Percentiles rank a stretch among this genome's conserved stretches.
phyloP scores from a whole-genome alignment of 2,113 vertebrate genomes.

The Regulus satrapa region DNA sequence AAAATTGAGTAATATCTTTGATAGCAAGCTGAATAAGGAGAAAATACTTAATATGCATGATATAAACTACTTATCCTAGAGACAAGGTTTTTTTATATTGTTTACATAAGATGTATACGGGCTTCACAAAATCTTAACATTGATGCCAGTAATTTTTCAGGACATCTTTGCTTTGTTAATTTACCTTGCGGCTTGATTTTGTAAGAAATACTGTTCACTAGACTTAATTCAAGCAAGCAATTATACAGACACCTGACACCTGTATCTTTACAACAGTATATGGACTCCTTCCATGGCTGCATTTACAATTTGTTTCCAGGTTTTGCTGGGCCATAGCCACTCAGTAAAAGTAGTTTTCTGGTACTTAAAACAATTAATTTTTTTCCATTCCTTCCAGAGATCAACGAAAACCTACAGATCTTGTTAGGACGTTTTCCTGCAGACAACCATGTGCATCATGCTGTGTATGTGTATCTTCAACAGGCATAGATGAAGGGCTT shows the following conservation, averaged over 20 bases:
- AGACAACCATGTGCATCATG: not conserved
- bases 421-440: not conserved
- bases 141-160: not conserved
- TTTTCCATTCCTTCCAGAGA: not conserved
- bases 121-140: not conserved
- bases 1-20: conserved; percentile 77
- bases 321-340: not conserved
- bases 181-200: not conserved
- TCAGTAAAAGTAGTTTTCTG: not conserved
- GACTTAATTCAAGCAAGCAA: not conserved
- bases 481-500: not conserved
- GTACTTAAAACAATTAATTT: not conserved
- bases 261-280: not conserved
- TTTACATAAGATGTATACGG: conserved; percentile 9
- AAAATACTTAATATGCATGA: conserved; percentile 60
- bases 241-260: not conserved
- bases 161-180: not conserved
- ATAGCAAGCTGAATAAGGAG: conserved; percentile 61
- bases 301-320: not conserved
- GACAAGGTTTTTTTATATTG: conserved; percentile 3
- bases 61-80: not conserved
- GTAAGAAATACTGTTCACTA: not conserved
- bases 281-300: not conserved
- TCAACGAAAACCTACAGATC: not conserved
- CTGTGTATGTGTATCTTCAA: not conserved